Evolutionary conservation across 2,797 vertebrate genomes (phyloP).

Genomic region (Rhabdophis nuchalis): DNA sequence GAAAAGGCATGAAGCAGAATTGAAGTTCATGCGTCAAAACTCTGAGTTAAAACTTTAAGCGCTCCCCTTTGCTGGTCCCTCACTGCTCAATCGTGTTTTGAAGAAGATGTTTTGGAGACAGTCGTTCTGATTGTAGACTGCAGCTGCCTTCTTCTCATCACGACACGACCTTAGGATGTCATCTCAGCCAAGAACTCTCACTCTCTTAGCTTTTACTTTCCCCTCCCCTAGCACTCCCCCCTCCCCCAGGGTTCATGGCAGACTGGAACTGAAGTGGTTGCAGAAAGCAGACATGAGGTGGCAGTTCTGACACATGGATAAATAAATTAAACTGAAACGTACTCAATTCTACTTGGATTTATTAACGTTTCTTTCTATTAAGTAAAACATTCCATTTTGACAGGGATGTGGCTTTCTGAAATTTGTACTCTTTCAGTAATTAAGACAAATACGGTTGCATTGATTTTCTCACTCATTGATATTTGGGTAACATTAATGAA

Average conservation of each 20-base stretch:
- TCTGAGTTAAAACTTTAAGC: neutral
- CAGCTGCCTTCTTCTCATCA: neutral
- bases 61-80: neutral
- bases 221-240: too few species aligned
- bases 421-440: neutral
- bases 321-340: neutral
- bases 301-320: neutral
- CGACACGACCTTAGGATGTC: neutral
- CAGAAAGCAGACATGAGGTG: neutral
- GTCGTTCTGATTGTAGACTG: neutral
- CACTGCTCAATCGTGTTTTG: neutral
- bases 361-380: neutral
- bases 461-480: neutral
- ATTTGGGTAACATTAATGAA: neutral
- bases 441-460: neutral
- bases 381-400: neutral
- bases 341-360: neutral
- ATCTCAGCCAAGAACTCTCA: too few species aligned
- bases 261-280: neutral
- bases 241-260: neutral
- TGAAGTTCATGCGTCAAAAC: neutral
- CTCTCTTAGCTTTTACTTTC: neutral
- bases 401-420: neutral
- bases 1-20: neutral
- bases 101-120: neutral